A percentile compares a stretch with the other conserved stretches of the same genome.
Conservation (phyloP, 2,113 vertebrate species). For the Artemisiospiza belli region DNA sequence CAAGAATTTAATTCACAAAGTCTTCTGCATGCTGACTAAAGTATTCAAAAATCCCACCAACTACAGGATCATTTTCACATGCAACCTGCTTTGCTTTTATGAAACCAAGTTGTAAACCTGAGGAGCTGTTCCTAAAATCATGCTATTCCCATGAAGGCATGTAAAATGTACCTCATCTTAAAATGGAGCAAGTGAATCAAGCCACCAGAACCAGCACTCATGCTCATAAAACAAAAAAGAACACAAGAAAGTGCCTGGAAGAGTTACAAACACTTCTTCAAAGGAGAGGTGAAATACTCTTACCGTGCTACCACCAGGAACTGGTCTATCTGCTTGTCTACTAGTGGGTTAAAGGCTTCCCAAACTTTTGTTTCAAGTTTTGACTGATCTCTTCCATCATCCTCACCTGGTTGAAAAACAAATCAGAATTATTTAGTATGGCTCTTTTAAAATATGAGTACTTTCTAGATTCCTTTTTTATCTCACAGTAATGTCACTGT, state of each 20-base stretch:
- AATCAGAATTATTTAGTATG: background rate
- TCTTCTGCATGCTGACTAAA: background rate
- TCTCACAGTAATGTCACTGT: background rate
- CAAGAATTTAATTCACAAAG: background rate
- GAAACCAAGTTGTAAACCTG: background rate
- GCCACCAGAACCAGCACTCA: background rate
- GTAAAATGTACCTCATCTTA: background rate
- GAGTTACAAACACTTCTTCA: background rate
- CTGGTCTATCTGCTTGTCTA: slow-evolving; percentile 97
- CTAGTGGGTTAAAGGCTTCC: slow-evolving; percentile 88
- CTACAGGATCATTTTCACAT: background rate
- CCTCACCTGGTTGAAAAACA: slow-evolving; percentile 78
- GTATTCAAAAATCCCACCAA: background rate
- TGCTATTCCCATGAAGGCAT: background rate
- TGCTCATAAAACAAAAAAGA: background rate
- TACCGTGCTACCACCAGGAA: slow-evolving; percentile 98
- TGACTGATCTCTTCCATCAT: slow-evolving; percentile 88
- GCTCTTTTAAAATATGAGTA: background rate
- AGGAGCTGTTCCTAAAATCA: background rate
- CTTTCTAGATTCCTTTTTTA: background rate
- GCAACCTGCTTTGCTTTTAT: background rate
- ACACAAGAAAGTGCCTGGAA: background rate
- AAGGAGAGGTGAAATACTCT: slow-evolving; percentile 51
- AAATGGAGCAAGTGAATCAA: background rate
- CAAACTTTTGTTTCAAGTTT: slow-evolving; percentile 95